Percentiles rank a stretch among this genome's conserved stretches.
These are phyloP conservation scores for Phocoena sinus DNA, from an alignment of 2,113 vertebrate genomes.

Conservation along the genomic window DNA sequence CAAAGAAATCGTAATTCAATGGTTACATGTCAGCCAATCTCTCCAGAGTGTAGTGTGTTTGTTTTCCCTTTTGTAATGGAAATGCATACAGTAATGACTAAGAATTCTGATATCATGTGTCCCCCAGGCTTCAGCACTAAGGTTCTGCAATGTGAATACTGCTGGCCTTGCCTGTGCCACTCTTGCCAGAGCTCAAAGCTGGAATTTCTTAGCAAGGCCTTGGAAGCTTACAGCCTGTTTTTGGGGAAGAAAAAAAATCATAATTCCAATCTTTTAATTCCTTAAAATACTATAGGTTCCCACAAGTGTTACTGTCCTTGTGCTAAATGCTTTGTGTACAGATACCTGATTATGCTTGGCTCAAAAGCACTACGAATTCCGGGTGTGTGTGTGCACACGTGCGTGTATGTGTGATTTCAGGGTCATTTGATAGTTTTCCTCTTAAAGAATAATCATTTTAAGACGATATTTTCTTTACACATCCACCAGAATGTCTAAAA, in stretches of 20 bases:
- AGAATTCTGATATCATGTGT: not conserved
- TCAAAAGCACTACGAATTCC: not conserved
- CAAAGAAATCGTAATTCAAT: not conserved
- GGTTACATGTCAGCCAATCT: not conserved
- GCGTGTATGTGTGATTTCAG: not conserved
- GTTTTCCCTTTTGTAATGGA: not conserved
- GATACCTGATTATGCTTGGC: not conserved
- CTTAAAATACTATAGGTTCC: not conserved
- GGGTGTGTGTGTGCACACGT: not conserved
- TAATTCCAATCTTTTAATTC: not conserved
- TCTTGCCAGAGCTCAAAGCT: not conserved
- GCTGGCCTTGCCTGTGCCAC: not conserved
- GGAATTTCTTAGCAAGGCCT: not conserved
- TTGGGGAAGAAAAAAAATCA: too few species aligned
- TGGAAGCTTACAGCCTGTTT: not conserved
- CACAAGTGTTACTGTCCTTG: not conserved
- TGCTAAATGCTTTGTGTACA: not conserved
- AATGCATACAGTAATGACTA: too few species aligned
- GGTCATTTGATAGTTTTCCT: not conserved
- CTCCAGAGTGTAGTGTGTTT: not conserved
- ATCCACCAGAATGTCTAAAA: not conserved
- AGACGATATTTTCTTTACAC: not conserved
- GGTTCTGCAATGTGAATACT: not conserved
- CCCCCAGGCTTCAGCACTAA: not conserved
- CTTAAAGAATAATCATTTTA: not conserved